Base-by-base conservation (phyloP, 2,888 invertebrate genomes). In the Trichacis sp. region DNA sequence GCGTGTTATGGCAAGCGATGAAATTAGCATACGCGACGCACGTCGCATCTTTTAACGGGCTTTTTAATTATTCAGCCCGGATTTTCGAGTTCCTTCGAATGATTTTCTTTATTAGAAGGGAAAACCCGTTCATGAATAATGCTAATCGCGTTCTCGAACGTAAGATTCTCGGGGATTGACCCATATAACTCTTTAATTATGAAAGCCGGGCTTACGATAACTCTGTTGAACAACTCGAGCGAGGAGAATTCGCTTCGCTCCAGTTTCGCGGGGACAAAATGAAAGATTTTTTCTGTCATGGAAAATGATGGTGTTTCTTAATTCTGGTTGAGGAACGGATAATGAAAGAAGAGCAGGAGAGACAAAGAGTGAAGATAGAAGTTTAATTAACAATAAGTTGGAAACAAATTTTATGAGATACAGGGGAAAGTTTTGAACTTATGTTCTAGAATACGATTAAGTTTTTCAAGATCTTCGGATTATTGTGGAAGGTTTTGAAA, bases 111-210 rank as follows among this genome's bases (percentile, higher is more conserved):
- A 9, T 14, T 40, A 4, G 5, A 40, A 12, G 14, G 15, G 12
- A 40, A 40, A 40, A 40, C 5, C n/a, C 15, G 40, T 9, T 40
- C 15, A 40, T 40, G 40, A 40, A 40, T 40, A 40, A 40, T 40
- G 40, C n/a, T 40, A 40, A 40, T 40, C 12, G 40, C 40, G 40
- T 15, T 40, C 40, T 40, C 40, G 9, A 40, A 40, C 12, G 40
- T 40, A 40, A 40, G 40, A 40, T 40, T 40, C 40, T 14, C 4
- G 40, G 5, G 12, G 40, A 40, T 40, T 40, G 12, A 40, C 40
- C 40, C 40, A 40, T 40, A 40, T 40, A 40, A 9, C 40, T 40
- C 40, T 40, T 40, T 15, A 40, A 40, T 40, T 40, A 40, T 40
- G 40, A 15, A 40, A 40, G 40, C 15, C 40, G 14, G 40, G 15